Evolutionary conservation across 2,797 vertebrate species (phyloP), one percentile per base, ranked within the genome.

Genomic region (Bovichtus diacanthus): DNA sequence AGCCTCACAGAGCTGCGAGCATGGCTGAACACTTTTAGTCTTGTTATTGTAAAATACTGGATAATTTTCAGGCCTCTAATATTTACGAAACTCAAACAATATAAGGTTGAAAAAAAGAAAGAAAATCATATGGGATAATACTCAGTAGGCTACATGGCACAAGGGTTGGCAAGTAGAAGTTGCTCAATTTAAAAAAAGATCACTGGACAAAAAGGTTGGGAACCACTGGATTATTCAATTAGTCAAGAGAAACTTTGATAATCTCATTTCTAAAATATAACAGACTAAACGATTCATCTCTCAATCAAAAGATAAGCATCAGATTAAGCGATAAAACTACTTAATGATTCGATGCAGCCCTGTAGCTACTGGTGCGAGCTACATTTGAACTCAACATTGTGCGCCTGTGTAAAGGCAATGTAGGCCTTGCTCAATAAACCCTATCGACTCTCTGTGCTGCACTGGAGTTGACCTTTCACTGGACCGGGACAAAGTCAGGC

Each of bases 391-490:
- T 15, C 39, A 3, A 58, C 38, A 15, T 60, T n/a, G 19, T 74
- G 34, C 38, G 36, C 62, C 71, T 31, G 62, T 29, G 55, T 53
- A 36, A 63, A 71, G 44, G 65, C 69, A 13, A 4, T 54, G 70
- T 50, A 18, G 55, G 39, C 38, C 13, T 18, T 29, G 55, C 43
- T 83, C 41, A 6, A 80, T 89, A 75, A 85, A 74, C 43, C 21
- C 8, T 16, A 69, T 25, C 47, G 84, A 82, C 78, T 74, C 47
- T 7, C 3, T 19, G 51, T 51, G 0, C 38, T 85, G 86, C 62
- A 61, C 81, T 70, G 54, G 46, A 13, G 23, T 9, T 78, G 82
- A 91, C 87, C 89, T 83, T 34, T 72, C 58, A 16, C 59, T 71
- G 76, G 60, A 83, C 77, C 7, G 51, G 83, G 85, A 63, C 36